These are phyloP conservation scores for Lepus oiostolus DNA, from an alignment of 2,797 vertebrate species.

Conservation along the genomic window DNA sequence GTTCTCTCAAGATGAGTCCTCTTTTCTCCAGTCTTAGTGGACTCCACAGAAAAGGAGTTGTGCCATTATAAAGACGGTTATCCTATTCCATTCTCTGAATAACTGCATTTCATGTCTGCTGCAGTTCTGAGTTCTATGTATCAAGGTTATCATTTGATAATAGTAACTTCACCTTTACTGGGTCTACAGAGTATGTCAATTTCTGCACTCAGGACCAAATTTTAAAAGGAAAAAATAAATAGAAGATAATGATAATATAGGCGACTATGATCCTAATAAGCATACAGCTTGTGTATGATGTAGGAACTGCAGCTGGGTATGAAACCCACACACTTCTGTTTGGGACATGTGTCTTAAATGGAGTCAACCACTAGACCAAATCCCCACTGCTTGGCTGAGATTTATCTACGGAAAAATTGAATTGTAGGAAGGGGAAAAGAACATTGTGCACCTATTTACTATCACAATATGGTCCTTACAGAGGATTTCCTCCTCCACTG, in stretches of 20 bases:
- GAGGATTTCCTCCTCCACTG: background rate
- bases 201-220: background rate
- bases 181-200: background rate
- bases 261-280: background rate
- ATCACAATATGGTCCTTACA: background rate
- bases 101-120: rapidly evolving
- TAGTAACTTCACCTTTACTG: background rate
- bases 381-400: background rate
- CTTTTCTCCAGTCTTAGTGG: background rate
- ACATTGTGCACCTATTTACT: background rate
- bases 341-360: no score
- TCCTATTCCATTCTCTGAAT: background rate
- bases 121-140: background rate
- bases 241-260: background rate
- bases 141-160: background rate
- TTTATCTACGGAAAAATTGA: conserved; percentile 38
- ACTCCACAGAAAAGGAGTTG: background rate
- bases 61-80: background rate
- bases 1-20: background rate
- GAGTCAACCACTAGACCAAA: no score
- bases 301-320: no score
- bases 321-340: no score
- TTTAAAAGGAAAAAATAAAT: conserved; percentile 16
- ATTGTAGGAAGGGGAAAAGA: background rate
- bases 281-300: background rate